phyloP scores from a whole-genome alignment of 53 echinoderm and acorn worm species.

The Pentamera pediparva region DNA sequence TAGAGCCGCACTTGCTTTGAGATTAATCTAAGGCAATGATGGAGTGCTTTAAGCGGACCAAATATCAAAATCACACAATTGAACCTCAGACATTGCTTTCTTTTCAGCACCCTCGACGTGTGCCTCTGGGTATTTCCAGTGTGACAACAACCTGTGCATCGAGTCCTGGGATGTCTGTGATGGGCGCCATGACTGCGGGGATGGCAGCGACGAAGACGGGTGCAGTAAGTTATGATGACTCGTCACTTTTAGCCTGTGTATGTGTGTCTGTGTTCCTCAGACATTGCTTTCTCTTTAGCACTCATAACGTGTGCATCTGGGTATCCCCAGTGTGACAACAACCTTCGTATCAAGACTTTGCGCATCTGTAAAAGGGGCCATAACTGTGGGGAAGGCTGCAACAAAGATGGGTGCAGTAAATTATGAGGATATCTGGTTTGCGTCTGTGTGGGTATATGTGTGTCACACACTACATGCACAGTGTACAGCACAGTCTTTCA shows the following conservation, averaged over 20 bases:
- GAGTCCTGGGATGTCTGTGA: constrained; percentile 34
- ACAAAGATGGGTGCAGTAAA: constrained; percentile 52
- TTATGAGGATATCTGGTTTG: too few relatives aligned
- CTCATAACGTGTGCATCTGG: constrained; percentile 10
- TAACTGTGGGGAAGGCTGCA: constrained; percentile 58
- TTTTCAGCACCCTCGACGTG: constrained; percentile 14
- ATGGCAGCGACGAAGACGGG: constrained; percentile 53
- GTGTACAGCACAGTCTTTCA: constrained; percentile 5
- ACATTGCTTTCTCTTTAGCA: background rate
- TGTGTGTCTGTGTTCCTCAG: too few relatives aligned
- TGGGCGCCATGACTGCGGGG: constrained; percentile 47
- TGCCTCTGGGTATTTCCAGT: constrained; percentile 23
- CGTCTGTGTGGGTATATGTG: too few relatives aligned
- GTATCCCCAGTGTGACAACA: constrained; percentile 34
- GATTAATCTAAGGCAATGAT: too few relatives aligned
- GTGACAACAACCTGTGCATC: constrained; percentile 46
- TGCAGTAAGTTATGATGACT: constrained; percentile 46
- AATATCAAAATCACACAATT: too few relatives aligned
- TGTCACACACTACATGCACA: too few relatives aligned
- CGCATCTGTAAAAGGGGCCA: constrained; percentile 41
- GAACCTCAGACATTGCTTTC: too few relatives aligned
- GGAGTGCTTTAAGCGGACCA: too few relatives aligned
- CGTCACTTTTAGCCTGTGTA: too few relatives aligned
- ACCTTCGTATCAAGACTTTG: constrained; percentile 24
- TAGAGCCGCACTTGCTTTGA: too few relatives aligned